Evolutionary conservation across 2,797 vertebrate genomes (phyloP), one percentile per base, ranked within the genome.

Genomic region (Aotus griseimembra): DNA sequence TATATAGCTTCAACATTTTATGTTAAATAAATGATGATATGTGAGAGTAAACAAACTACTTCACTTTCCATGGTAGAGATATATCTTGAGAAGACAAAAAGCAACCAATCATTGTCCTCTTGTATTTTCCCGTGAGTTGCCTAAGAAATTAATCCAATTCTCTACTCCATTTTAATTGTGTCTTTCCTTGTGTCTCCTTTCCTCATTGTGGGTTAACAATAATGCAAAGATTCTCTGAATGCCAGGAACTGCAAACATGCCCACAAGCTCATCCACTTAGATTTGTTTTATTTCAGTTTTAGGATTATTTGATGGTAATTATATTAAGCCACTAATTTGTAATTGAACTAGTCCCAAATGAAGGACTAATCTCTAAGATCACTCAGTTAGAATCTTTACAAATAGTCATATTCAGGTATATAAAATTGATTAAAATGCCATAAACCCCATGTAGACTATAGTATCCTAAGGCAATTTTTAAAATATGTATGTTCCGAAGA

Each of bases 1-100:
- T 92, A 55, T 48, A 41, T 90, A 93, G 48, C 52, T 57, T 91
- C 93, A 93, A 90, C 67, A 88, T 96, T 94, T 90, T 94, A 46
- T 36, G 22, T 90, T 91, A 41, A 94, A 92, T 77, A 86, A 91
- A 75, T 22, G 20, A 48, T 8, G 6, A 0, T 55, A 36, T 20
- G 9, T 72, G 39, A 64, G 81, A 92, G n/a, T 77, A 90, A 91
- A 48, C 46, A 82, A 88, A 72, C 13, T 20, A 44, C 19, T 90
- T 92, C 17, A 10, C 13, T 70, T 95, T 70, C 73, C 41, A 33
- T 33, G 75, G 24, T 81, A 44, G 4, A 75, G 28, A 55, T 80
- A 12, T 39, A 82, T 73, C 73, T 72, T 26, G 5, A 75, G 46
- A 55, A 75, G 22, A 36, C 15, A 64, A 70, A 89, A 64, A 28